These are phyloP conservation scores for Platynereis dumerilii DNA, from an alignment of 2,888 invertebrate species.

Conservation along the genomic window DNA sequence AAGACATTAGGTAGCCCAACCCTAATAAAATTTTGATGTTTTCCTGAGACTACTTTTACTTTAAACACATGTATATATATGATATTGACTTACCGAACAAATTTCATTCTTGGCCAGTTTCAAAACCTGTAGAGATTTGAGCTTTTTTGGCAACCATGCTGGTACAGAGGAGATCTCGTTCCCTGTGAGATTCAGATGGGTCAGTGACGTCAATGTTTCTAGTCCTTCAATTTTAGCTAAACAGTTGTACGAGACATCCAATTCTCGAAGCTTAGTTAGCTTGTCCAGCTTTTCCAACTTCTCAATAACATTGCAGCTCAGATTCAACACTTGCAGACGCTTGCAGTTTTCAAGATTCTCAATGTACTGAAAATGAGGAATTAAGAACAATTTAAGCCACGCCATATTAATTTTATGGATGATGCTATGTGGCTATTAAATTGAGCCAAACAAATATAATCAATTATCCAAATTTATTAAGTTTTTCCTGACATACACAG, in stretches of 20 bases:
- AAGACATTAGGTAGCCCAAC: too few relatives aligned
- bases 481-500: too few relatives aligned
- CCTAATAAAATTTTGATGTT: too few relatives aligned
- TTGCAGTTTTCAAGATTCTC: conserved; percentile 58
- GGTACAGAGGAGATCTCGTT: conserved; percentile 58
- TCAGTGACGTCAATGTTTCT: conserved; percentile 43
- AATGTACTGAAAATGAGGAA: conserved; percentile 53
- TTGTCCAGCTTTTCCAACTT: conserved; percentile 60
- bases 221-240: conserved; percentile 56
- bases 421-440: too few relatives aligned
- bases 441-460: too few relatives aligned
- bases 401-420: background rate
- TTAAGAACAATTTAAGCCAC: too few relatives aligned
- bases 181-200: conserved; percentile 49
- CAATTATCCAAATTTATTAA: too few relatives aligned
- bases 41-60: too few relatives aligned
- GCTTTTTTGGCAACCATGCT: conserved; percentile 53
- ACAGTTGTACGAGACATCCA: conserved; percentile 55
- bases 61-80: too few relatives aligned
- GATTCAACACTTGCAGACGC: conserved; percentile 50
- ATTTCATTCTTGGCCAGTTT: conserved; percentile 54
- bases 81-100: conserved; percentile 53
- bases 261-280: conserved; percentile 52
- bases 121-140: conserved; percentile 52
- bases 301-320: conserved; percentile 59